phyloP scores from a whole-genome alignment of 2,797 vertebrate species.

The Gila robusta region DNA sequence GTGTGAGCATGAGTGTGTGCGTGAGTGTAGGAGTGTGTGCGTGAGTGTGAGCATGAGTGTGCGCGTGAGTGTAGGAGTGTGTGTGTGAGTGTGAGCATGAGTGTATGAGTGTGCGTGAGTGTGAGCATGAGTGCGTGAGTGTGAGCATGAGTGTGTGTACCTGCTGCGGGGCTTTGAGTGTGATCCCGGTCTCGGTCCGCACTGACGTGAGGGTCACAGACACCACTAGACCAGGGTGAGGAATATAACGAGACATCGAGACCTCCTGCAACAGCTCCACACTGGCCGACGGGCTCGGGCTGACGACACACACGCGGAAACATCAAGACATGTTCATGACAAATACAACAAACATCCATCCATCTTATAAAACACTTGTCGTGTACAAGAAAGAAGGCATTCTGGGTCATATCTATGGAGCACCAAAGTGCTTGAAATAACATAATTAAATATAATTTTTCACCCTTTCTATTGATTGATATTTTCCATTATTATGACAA shows the following conservation, averaged over 20 bases:
- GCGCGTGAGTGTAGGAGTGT: background rate
- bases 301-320: conserved; percentile 58
- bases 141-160: conserved; percentile 70
- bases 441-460: background rate
- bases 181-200: conserved; percentile 96
- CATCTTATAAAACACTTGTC: background rate
- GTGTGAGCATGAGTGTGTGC: background rate
- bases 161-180: conserved; percentile 97
- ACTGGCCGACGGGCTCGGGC: conserved; percentile 85
- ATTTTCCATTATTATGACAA: no score
- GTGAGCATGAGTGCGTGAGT: background rate
- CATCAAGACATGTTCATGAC: background rate
- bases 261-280: conserved; percentile 96
- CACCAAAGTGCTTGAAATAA: background rate
- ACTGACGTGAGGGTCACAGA: conserved; percentile 97
- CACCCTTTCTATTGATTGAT: no score
- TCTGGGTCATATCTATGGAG: background rate
- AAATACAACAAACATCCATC: background rate
- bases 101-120: background rate
- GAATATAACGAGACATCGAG: conserved; percentile 98
- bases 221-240: conserved; percentile 95
- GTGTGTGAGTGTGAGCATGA: background rate
- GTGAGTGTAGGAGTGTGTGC: background rate
- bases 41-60: no score
- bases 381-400: background rate